Evolutionary conservation across 2,888 invertebrate species (phyloP).

Genomic region (Orgyia antiqua): DNA sequence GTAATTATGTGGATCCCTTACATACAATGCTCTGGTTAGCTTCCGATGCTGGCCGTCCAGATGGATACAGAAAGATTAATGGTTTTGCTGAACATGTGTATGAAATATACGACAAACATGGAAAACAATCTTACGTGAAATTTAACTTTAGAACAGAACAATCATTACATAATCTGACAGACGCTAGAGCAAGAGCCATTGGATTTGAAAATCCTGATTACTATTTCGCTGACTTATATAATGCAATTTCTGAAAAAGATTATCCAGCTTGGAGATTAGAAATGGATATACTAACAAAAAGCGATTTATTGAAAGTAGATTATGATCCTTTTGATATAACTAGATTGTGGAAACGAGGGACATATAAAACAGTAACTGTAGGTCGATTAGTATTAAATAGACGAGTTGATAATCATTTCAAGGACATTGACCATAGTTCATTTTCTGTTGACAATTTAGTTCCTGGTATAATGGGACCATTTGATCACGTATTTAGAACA

Average conservation of each 20-base stretch:
- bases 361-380: conserved; percentile 41
- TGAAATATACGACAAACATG: conserved; percentile 87
- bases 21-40: conserved; percentile 80
- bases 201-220: conserved; percentile 90
- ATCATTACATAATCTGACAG: conserved; percentile 86
- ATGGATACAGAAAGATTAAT: conserved; percentile 93
- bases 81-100: conserved; percentile 94
- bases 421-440: conserved; percentile 40
- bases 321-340: conserved; percentile 57
- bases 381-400: conserved; percentile 44
- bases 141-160: conserved; percentile 94
- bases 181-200: conserved; percentile 80
- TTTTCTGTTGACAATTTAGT: conserved; percentile 53
- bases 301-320: conserved; percentile 36
- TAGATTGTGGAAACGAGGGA: conserved; percentile 51
- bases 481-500: conserved; percentile 42
- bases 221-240: conserved; percentile 86
- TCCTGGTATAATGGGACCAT: conserved; percentile 55
- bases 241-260: conserved; percentile 86
- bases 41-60: conserved; percentile 92
- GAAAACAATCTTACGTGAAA: conserved; percentile 86
- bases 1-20: not conserved
- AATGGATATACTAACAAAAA: conserved; percentile 43
- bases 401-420: conserved; percentile 46
- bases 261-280: conserved; percentile 53